Percentiles rank a stretch among this genome's conserved stretches.
Conservation (phyloP, 2,797 vertebrate genomes). For the Hemitrygon akajei region DNA sequence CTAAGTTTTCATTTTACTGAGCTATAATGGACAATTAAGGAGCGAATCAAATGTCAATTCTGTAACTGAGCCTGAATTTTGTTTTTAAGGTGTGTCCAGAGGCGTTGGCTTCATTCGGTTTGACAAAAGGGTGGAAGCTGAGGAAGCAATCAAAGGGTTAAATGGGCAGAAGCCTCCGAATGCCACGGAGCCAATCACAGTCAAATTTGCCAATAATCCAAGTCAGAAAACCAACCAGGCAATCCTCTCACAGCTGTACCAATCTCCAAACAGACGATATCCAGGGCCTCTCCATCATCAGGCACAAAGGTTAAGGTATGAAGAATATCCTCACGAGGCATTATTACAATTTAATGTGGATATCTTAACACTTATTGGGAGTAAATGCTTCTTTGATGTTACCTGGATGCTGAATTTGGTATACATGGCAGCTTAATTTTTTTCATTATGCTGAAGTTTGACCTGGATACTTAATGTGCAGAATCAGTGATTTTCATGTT, state of each 20-base stretch:
- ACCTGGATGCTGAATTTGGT: constrained; percentile 39
- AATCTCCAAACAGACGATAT: constrained; percentile 95
- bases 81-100: constrained; percentile 76
- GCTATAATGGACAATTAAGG: neutral
- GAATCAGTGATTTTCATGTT: neutral
- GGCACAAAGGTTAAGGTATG: constrained; percentile 95
- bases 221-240: constrained; percentile 98
- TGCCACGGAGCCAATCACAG: constrained; percentile 91
- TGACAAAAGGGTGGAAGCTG: constrained; percentile 90
- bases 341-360: neutral
- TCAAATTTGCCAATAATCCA: constrained; percentile 98
- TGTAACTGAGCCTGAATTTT: constrained; percentile 1
- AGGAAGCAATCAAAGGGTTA: constrained; percentile 96
- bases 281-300: constrained; percentile 92
- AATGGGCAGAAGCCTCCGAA: constrained; percentile 93
- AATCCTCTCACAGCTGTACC: constrained; percentile 93
- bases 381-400: neutral
- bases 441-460: neutral
- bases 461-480: neutral
- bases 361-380: neutral
- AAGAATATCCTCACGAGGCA: constrained; percentile 34
- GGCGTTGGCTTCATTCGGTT: constrained; percentile 97
- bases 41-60: neutral
- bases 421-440: neutral
- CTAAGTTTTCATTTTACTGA: neutral